These are phyloP conservation scores for Stomatorhinus walkeri DNA, from an alignment of 2,797 vertebrate genomes.

Conservation along the genomic window DNA sequence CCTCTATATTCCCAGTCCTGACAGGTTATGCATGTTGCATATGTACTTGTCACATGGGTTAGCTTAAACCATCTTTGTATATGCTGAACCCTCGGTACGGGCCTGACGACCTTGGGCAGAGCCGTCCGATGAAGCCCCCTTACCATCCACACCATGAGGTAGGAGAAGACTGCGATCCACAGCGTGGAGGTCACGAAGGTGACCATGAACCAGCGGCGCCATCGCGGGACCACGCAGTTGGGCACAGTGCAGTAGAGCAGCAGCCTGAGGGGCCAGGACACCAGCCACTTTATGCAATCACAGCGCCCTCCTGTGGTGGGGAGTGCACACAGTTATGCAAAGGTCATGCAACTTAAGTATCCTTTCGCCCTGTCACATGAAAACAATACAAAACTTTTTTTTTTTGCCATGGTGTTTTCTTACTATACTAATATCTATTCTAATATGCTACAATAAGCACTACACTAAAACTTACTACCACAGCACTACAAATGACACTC, in stretches of 20 bases:
- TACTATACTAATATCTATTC: not conserved
- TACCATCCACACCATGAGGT: conserved; percentile 83
- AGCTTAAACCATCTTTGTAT: not conserved
- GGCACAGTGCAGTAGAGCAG: conserved; percentile 65
- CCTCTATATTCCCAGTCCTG: not conserved
- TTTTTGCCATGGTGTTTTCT: not conserved
- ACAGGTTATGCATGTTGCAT: not conserved
- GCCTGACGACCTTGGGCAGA: not conserved
- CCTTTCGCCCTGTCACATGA: not conserved
- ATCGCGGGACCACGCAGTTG: conserved; percentile 57
- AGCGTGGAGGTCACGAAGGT: conserved; percentile 66
- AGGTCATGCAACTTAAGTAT: not conserved
- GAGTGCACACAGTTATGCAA: not conserved
- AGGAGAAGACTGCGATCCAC: conserved; percentile 74
- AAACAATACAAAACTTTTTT: not conserved
- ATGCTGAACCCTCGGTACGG: not conserved
- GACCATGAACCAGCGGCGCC: conserved; percentile 68
- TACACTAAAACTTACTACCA: not conserved
- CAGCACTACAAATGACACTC: not conserved
- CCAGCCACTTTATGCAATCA: conserved; percentile 54
- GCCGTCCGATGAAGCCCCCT: conserved; percentile 1
- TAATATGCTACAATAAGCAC: not conserved
- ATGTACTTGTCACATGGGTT: not conserved
- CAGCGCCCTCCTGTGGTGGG: conserved; percentile 48
- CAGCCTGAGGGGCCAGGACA: conserved; percentile 62